Evolutionary conservation across 53 echinoderm and acorn worm genomes (phyloP).

Genomic region (Echinometra lucunter): DNA sequence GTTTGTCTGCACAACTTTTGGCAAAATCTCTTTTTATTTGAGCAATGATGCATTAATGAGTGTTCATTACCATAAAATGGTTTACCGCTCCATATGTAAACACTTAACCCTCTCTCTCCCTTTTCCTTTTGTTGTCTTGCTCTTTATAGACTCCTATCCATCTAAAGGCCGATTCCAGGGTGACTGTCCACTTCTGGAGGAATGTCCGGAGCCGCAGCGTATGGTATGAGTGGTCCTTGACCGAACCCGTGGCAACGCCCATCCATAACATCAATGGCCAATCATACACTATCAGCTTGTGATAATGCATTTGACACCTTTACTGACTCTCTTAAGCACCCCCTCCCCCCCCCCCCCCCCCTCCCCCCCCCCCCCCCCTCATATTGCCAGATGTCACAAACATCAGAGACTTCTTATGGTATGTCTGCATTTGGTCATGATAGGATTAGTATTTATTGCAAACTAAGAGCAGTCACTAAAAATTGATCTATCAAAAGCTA

Average conservation of each 20-base stretch:
- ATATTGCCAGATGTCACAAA: background rate
- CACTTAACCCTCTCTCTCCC: background rate
- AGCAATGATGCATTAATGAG: too few relatives aligned
- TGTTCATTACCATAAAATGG: too few relatives aligned
- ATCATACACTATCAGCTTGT: conserved; percentile 98
- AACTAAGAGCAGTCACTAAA: background rate
- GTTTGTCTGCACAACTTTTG: too few relatives aligned
- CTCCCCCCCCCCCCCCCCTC: too few relatives aligned
- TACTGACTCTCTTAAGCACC: too few relatives aligned
- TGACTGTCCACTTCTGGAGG: conserved; percentile 96
- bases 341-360: too few relatives aligned
- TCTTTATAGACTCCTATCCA: conserved; percentile 85
- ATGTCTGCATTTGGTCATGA: background rate
- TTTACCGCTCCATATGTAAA: too few relatives aligned
- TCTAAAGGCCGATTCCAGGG: conserved; percentile 76
- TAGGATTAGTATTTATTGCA: background rate
- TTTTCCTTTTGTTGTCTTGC: background rate
- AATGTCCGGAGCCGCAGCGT: conserved; percentile 88
- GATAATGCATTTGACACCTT: conserved; percentile 31
- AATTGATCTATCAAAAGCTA: background rate
- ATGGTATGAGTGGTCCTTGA: conserved; percentile 99
- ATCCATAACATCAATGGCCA: conserved; percentile 97
- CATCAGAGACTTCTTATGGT: background rate
- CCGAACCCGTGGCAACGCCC: conserved; percentile 91
- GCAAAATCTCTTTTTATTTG: too few relatives aligned